Evolutionary conservation across 2,113 vertebrate species (phyloP), one percentile per base, ranked within the genome.

Genomic region (Lathamus discolor): DNA sequence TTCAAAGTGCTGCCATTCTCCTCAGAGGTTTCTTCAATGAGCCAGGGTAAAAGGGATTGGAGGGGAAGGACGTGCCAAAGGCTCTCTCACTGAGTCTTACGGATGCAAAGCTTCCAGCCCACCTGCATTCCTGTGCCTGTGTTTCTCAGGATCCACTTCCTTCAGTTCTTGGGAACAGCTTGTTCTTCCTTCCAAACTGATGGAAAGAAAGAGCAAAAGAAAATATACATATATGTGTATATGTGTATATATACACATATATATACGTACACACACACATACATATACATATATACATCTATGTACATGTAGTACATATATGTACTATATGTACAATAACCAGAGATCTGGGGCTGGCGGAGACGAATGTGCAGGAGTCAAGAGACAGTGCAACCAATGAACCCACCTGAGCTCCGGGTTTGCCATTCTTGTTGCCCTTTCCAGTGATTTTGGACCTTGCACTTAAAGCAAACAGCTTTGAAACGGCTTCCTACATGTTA

Each of bases 281-380:
- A 39, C 10, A 39, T 17, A 44, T 18, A 44, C 17, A 44, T 44
- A 44, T 44, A 44, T 44, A 18, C 43, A 44, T 44, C 7, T 44
- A 44, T 44, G 17, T 44, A 44, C 17, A 18, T 44, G 17, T 18
- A 18, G 44, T 18, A 44, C 17, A 18, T 44, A 18, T 7, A 13
- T n/a, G 17, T 52, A 37, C 44, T n/a, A 0, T 8, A 52, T 20
- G 3, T 8, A 27, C 5, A 25, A 17, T 25, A 54, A 78, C 14
- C 46, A 48, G 18, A 28, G 63, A 25, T 13, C 6, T 48, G 63
- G 3, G 54, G 4, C 49, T 74, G 27, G 8, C 31, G 62, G 76
- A 52, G 88, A 62, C 0, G 0, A 69, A 49, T 0, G 0, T 15
- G 15, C 16, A 10, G 62, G 54, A 66, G 28, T 54, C 46, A 54